Evolutionary conservation across 2,797 vertebrate genomes (phyloP).

Genomic region (Champsocephalus gunnari): DNA sequence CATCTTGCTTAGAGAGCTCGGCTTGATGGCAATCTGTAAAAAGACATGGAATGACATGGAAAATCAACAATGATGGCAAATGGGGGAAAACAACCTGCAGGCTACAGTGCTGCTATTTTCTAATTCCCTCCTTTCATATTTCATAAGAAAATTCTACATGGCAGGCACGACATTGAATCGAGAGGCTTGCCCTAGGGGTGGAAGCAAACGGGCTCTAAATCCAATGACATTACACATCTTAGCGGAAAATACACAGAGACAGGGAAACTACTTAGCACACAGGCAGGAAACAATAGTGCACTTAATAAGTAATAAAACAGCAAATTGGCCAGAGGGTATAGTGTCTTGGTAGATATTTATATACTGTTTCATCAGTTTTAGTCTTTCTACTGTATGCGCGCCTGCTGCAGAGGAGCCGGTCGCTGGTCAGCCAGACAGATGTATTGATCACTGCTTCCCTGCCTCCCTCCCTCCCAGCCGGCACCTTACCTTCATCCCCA

Average conservation of each 20-base stretch:
- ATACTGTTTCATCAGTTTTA: slow-evolving; percentile 58
- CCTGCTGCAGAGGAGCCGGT: slow-evolving; percentile 51
- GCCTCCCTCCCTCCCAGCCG: slow-evolving; percentile 49
- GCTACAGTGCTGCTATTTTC: slow-evolving; percentile 62
- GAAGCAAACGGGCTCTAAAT: slow-evolving; percentile 76
- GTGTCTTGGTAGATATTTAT: slow-evolving; percentile 53
- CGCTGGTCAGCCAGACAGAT: slow-evolving; percentile 67
- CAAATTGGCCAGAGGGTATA: slow-evolving; percentile 65
- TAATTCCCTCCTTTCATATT: slow-evolving; percentile 75
- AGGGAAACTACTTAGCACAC: slow-evolving; percentile 71
- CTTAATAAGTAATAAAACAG: slow-evolving; percentile 77
- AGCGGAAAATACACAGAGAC: slow-evolving; percentile 75
- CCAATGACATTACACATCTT: slow-evolving; percentile 81
- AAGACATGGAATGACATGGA: slow-evolving; percentile 13
- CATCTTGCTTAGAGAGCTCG: slow-evolving; percentile 98
- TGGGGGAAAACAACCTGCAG: slow-evolving; percentile 71
- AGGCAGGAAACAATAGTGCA: slow-evolving; percentile 72
- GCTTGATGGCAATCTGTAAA: slow-evolving; percentile 97
- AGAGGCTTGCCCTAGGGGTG: slow-evolving; percentile 68
- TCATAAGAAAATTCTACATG: slow-evolving; percentile 76
- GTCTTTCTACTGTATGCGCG: slow-evolving; percentile 31
- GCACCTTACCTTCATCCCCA: slow-evolving; percentile 97
- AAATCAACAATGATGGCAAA: slow-evolving; percentile 34
- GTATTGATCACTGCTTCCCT: slow-evolving; percentile 64
- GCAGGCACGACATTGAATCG: slow-evolving; percentile 69